phyloP scores from a whole-genome alignment of 2,113 vertebrate genomes.

The Apteryx mantelli region DNA sequence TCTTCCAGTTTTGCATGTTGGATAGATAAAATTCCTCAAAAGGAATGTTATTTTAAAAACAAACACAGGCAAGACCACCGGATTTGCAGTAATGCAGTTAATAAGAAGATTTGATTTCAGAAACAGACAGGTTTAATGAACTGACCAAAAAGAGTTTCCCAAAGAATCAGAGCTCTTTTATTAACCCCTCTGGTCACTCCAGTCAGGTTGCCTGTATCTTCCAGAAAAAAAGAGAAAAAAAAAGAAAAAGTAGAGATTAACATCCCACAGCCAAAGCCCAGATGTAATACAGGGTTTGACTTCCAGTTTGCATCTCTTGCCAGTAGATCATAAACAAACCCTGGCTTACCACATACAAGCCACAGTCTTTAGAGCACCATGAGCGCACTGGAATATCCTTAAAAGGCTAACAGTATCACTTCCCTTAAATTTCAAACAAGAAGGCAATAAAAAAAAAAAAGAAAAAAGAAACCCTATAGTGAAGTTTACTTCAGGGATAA shows the following conservation, averaged over 20 bases:
- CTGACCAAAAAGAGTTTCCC: not conserved
- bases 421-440: not conserved
- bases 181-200: not conserved
- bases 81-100: not conserved
- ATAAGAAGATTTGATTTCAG: not conserved
- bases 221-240: not conserved
- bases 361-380: not conserved
- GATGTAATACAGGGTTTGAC: not conserved
- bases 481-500: not conserved
- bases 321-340: not conserved
- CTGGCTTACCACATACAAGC: not conserved
- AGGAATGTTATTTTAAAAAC: conserved; percentile 27
- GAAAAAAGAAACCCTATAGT: no score
- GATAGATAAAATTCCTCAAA: conserved; percentile 46
- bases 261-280: not conserved
- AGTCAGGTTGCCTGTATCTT: not conserved
- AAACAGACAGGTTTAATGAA: not conserved
- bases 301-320: not conserved
- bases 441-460: not conserved
- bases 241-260: not conserved
- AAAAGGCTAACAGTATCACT: not conserved
- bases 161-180: not conserved
- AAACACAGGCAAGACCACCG: conserved; percentile 14
- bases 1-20: not conserved
- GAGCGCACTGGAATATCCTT: not conserved